A percentile compares a stretch with the other conserved stretches of the same genome.
phyloP scores from a whole-genome alignment of 2,797 vertebrate species.

The Antennarius maculatus region DNA sequence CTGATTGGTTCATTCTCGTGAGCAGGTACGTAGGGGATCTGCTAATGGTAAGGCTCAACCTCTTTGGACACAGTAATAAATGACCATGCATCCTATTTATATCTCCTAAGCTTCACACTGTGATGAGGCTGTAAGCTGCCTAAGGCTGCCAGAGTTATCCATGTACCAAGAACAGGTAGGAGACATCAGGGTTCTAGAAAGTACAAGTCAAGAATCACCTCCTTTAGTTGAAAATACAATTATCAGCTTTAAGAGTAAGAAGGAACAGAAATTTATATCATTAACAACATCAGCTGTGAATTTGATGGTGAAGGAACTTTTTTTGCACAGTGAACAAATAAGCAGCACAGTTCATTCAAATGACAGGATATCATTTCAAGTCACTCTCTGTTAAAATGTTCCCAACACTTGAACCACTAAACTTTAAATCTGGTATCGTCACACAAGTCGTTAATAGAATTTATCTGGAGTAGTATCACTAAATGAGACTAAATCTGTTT shows the following conservation, averaged over 20 bases:
- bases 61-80: constrained; percentile 71
- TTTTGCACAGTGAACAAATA: not conserved
- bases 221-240: not conserved
- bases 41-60: constrained; percentile 46
- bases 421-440: not conserved
- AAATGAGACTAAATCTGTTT: not conserved
- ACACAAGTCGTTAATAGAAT: not conserved
- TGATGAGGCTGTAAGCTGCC: constrained; percentile 77
- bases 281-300: too few relatives aligned
- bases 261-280: not conserved
- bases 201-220: constrained; percentile 14
- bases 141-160: constrained; percentile 59
- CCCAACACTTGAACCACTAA: not conserved
- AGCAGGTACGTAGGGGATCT: constrained; percentile 47
- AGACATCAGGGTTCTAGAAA: not conserved
- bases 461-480: not conserved
- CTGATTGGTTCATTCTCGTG: constrained; percentile 21
- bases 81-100: constrained; percentile 81
- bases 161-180: constrained; percentile 22
- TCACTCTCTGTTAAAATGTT: not conserved
- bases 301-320: not conserved
- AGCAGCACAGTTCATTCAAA: not conserved
- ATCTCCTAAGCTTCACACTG: constrained; percentile 76
- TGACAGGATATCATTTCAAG: not conserved
- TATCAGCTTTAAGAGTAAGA: not conserved